A percentile compares a stretch with the other conserved stretches of the same genome.
phyloP scores from a whole-genome alignment of 2,113 vertebrate species.

The human (Homo sapiens) region DNA sequence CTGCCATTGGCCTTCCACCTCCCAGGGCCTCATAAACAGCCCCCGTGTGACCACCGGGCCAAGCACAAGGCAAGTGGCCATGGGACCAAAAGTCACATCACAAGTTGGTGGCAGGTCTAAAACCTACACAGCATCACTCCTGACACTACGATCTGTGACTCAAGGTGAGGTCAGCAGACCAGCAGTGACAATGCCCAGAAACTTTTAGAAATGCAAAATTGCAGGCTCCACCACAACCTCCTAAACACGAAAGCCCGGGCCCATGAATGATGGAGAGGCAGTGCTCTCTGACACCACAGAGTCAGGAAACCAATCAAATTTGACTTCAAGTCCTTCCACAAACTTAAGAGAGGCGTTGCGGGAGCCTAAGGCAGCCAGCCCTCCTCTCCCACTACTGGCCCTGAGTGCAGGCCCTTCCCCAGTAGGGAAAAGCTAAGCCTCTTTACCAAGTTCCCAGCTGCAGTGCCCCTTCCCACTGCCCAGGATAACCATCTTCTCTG shows the following conservation, averaged over 20 bases:
- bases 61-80: neutral
- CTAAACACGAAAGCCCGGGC: neutral
- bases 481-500: fast-evolving
- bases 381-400: fast-evolving
- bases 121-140: neutral
- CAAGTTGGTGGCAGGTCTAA: neutral
- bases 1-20: neutral
- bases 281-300: neutral
- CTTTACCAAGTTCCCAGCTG: neutral
- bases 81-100: neutral
- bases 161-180: neutral
- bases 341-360: fast-evolving
- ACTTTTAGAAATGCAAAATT: neutral
- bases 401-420: neutral
- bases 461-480: neutral
- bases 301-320: neutral
- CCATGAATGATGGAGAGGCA: fast-evolving
- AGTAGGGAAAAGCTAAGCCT: neutral
- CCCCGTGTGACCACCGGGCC: neutral
- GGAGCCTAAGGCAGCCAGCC: neutral
- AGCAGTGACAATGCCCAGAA: neutral
- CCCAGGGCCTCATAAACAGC: neutral
- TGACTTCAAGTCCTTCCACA: neutral
- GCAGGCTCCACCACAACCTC: neutral
- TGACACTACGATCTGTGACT: neutral